Conservation (phyloP, 2,797 vertebrate genomes). For the Diceros bicornis region DNA sequence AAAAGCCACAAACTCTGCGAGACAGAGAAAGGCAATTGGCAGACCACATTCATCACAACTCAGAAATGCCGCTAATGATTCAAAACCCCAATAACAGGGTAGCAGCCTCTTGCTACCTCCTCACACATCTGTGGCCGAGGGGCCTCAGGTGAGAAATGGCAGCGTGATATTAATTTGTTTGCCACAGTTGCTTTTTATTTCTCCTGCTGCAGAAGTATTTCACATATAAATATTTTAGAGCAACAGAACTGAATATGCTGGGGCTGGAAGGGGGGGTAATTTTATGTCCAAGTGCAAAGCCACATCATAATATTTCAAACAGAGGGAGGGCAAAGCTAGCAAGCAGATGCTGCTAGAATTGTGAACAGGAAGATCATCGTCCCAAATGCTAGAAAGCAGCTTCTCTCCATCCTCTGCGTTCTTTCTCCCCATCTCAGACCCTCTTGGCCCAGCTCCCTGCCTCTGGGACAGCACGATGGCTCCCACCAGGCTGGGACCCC, state of each 20-base stretch:
- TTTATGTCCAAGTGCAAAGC: not conserved
- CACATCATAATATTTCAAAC: not conserved
- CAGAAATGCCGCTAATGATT: not conserved
- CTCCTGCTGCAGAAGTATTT: slow-evolving; percentile 26
- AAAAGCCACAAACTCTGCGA: slow-evolving; percentile 12
- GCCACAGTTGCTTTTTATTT: slow-evolving; percentile 22
- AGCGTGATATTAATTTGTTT: not conserved
- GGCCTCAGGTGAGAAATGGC: slow-evolving; percentile 17
- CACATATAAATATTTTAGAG: slow-evolving; percentile 29
- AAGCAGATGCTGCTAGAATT: not conserved
- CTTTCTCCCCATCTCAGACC: not conserved
- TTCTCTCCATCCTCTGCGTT: not conserved
- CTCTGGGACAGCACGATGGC: not conserved
- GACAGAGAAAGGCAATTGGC: not conserved
- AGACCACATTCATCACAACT: not conserved
- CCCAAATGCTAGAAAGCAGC: not conserved
- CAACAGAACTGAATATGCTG: not conserved
- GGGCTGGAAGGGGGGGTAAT: not conserved
- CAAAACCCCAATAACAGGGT: not conserved
- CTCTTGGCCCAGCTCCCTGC: not conserved
- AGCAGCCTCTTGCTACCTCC: not conserved
- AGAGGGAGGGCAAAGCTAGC: not conserved
- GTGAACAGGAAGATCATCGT: not conserved
- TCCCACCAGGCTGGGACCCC: not conserved
- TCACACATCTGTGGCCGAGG: not conserved